Percentiles rank a stretch among this genome's conserved stretches.
Conservation (phyloP, 2,888 invertebrate species). For the Drosophila monieri region DNA sequence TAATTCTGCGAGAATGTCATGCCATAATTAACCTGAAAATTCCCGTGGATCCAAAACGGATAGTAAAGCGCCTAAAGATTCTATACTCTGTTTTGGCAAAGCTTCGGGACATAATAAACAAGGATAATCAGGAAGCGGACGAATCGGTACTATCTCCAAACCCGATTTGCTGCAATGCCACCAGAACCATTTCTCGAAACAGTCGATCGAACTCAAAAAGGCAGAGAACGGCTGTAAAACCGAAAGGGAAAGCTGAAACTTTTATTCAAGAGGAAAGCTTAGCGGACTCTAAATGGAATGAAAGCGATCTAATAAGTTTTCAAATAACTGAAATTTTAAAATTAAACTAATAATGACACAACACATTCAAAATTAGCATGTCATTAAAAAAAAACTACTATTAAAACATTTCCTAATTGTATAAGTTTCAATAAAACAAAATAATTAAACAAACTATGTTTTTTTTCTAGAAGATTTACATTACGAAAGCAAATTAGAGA, state of each 20-base stretch:
- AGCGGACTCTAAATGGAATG: slow-evolving; percentile 2
- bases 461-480: too few relatives aligned
- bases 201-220: slow-evolving; percentile 15
- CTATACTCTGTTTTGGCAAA: slow-evolving; percentile 79
- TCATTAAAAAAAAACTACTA: slow-evolving; percentile 1
- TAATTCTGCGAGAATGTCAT: slow-evolving; percentile 81
- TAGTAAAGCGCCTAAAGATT: slow-evolving; percentile 82
- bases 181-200: slow-evolving; percentile 8
- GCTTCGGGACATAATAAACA: slow-evolving; percentile 66
- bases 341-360: slow-evolving; percentile 24
- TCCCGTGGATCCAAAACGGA: slow-evolving; percentile 69
- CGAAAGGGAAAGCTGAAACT: neutral
- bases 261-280: neutral
- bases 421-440: too few relatives aligned
- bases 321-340: slow-evolving; percentile 50
- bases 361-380: neutral
- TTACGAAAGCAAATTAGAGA: too few relatives aligned
- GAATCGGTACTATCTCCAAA: neutral
- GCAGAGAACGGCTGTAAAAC: slow-evolving; percentile 30
- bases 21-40: slow-evolving; percentile 69
- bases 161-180: slow-evolving; percentile 14
- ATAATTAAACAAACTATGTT: too few relatives aligned
- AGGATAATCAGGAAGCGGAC: neutral
- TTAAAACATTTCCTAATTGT: slow-evolving; percentile 2
- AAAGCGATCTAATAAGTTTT: slow-evolving; percentile 52